A percentile compares a stretch with the other conserved stretches of the same genome.
These are phyloP conservation scores for Thermophis baileyi DNA, from an alignment of 2,113 vertebrate genomes.

Conservation along the genomic window DNA sequence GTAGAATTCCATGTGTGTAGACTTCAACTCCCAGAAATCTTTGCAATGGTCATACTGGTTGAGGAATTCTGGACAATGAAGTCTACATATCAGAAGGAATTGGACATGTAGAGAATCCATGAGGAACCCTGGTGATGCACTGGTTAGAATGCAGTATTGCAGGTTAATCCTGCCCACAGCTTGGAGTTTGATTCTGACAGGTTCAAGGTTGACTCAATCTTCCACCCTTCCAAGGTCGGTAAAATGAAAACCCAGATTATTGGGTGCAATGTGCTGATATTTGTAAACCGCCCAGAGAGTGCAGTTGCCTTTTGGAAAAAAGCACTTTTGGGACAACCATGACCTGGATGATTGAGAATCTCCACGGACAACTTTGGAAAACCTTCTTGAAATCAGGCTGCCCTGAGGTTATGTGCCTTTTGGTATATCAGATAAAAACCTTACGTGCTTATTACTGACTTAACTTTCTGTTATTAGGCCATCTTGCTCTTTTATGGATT, in stretches of 20 bases:
- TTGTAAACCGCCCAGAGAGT: not conserved
- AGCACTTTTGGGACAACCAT: not conserved
- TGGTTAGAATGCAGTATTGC: not conserved
- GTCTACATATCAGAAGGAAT: not conserved
- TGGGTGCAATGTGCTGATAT: not conserved
- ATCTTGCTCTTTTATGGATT: not conserved
- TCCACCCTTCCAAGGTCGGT: not conserved
- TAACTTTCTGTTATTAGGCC: not conserved
- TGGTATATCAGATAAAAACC: not conserved
- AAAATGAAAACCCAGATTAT: not conserved
- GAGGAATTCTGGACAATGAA: not conserved
- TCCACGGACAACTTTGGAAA: not conserved
- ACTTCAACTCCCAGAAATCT: not conserved
- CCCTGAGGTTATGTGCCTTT: not conserved
- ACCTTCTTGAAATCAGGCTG: not conserved
- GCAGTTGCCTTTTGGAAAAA: not conserved
- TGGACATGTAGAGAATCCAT: not conserved
- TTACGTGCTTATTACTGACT: not conserved
- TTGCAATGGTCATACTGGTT: not conserved
- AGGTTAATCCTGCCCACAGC: not conserved
- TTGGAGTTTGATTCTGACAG: not conserved
- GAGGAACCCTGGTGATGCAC: not conserved
- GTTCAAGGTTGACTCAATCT: not conserved
- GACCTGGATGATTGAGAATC: not conserved
- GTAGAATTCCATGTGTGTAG: not conserved